Conservation (phyloP, 2,113 vertebrate species). For the Paedocypris sp. region DNA sequence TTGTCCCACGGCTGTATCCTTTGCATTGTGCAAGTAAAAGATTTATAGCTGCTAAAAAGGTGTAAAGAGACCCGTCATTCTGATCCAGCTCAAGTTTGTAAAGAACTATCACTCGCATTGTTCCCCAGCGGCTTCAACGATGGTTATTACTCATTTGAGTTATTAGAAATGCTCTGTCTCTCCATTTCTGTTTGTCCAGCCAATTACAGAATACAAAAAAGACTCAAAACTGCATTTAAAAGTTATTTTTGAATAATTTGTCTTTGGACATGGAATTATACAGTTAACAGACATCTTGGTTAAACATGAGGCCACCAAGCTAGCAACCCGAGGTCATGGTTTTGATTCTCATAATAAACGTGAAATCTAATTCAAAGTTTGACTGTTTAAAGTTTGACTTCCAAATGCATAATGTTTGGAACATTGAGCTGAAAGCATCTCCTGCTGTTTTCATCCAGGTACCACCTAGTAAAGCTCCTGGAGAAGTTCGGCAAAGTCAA, state of each 20-base stretch:
- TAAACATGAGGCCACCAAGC: too few species aligned
- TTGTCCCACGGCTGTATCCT: conserved; percentile 69
- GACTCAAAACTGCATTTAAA: too few species aligned
- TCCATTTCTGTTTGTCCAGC: too few species aligned
- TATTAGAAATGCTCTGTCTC: too few species aligned
- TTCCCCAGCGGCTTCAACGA: not conserved
- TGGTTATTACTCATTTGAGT: conserved; percentile 1
- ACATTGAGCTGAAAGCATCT: not conserved
- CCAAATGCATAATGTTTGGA: not conserved
- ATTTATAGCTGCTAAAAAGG: conserved; percentile 67
- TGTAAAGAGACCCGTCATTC: conserved; percentile 60
- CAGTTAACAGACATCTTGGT: too few species aligned
- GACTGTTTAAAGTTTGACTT: too few species aligned
- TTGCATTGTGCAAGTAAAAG: conserved; percentile 66
- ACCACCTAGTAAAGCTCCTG: conserved; percentile 90
- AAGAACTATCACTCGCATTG: not conserved
- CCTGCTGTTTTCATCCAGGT: conserved; percentile 50
- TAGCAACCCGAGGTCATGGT: too few species aligned
- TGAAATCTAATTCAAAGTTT: too few species aligned
- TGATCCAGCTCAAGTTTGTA: conserved; percentile 45
- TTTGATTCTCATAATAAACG: too few species aligned
- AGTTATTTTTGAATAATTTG: too few species aligned
- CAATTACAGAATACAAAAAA: too few species aligned
- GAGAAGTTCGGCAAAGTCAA: conserved; percentile 95
- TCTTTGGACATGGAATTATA: too few species aligned